Percentiles rank a stretch among this genome's conserved stretches.
phyloP scores from a whole-genome alignment of 2,888 invertebrate species.

The Noctua janthina region DNA sequence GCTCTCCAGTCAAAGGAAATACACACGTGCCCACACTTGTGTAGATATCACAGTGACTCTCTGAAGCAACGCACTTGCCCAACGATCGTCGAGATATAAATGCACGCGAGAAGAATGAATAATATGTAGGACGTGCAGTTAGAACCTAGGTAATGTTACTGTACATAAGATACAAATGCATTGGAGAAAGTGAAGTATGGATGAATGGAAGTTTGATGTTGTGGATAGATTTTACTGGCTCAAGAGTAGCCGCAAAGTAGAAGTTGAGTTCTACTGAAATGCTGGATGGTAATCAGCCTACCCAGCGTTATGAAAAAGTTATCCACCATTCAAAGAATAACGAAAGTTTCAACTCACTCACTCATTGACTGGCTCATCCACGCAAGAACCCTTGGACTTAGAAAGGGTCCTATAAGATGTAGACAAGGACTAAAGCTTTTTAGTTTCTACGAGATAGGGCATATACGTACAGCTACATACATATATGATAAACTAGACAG shows the following conservation, averaged over 20 bases:
- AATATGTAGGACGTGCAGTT: constrained; percentile 17
- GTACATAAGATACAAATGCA: background rate
- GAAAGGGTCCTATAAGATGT: background rate
- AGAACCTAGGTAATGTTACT: background rate
- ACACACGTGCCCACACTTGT: constrained; percentile 7
- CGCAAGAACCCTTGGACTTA: background rate
- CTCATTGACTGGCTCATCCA: background rate
- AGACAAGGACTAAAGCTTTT: background rate
- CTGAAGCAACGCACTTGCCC: constrained; percentile 20
- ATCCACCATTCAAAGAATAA: background rate
- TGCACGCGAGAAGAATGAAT: constrained; percentile 19
- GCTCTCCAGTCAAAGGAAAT: constrained; percentile 17
- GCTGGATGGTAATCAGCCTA: background rate
- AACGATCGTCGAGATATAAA: constrained; percentile 29
- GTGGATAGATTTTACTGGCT: background rate
- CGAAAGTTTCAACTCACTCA: background rate
- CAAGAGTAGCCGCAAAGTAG: background rate
- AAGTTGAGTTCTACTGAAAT: background rate
- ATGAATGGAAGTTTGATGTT: background rate
- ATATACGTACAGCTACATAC: too few species aligned
- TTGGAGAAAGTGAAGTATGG: background rate
- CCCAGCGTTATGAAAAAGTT: background rate
- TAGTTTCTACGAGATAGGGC: background rate
- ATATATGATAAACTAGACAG: background rate
- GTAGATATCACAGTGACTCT: constrained; percentile 5